Conservation (phyloP, 2,113 vertebrate species). For the Callopanchax toddi region DNA sequence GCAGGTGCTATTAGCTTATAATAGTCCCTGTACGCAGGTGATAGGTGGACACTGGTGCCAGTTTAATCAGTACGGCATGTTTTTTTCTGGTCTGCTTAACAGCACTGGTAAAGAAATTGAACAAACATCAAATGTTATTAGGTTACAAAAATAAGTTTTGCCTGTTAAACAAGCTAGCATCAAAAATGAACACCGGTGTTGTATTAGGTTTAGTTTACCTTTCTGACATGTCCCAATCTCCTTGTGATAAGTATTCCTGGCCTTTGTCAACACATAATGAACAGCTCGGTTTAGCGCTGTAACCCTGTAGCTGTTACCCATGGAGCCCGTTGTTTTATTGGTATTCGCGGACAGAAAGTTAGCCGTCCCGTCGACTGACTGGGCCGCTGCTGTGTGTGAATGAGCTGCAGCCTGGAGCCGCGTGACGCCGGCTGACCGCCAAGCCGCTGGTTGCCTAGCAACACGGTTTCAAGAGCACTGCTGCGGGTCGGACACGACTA, state of each 20-base stretch:
- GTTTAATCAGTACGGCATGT: conserved; percentile 21
- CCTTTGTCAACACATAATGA: conserved; percentile 46
- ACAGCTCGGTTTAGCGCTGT: conserved; percentile 36
- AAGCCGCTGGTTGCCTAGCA: conserved; percentile 54
- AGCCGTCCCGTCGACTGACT: conserved; percentile 4
- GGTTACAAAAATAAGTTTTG: no score
- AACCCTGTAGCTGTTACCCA: conserved; percentile 60
- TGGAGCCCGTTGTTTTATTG: conserved; percentile 45
- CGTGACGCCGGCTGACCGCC: conserved; percentile 19
- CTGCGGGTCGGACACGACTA: no score
- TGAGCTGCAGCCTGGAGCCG: conserved; percentile 15
- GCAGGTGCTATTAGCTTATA: conserved; percentile 66
- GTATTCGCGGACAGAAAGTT: conserved; percentile 10
- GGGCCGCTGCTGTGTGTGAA: conserved; percentile 21
- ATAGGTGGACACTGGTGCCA: conserved; percentile 13
- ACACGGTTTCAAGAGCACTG: conserved; percentile 29
- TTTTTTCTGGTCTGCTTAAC: background rate
- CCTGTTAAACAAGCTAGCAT: background rate
- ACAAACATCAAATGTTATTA: background rate
- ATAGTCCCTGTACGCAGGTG: conserved; percentile 36
- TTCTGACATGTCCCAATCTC: conserved; percentile 87
- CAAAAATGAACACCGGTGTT: background rate
- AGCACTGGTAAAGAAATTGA: background rate
- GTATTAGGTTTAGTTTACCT: conserved; percentile 80
- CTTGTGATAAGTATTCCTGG: conserved; percentile 29